phyloP scores from a whole-genome alignment of 2,888 invertebrate genomes.

The Ormyrus rosae region DNA sequence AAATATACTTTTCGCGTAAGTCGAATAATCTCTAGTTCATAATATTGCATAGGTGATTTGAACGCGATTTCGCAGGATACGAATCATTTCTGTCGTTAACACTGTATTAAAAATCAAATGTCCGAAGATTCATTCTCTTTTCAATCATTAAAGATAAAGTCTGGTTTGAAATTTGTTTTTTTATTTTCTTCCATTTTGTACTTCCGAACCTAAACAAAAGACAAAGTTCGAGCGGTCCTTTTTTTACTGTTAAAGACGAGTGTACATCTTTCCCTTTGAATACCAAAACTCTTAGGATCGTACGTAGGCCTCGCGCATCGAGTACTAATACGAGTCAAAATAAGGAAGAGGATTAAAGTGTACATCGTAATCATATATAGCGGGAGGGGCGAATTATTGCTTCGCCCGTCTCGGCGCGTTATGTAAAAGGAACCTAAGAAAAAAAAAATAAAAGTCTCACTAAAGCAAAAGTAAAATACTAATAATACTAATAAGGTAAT shows the following conservation, averaged over 20 bases:
- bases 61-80: constrained; percentile 26
- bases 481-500: constrained; percentile 34
- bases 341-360: constrained; percentile 24
- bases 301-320: constrained; percentile 33
- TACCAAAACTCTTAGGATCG: constrained; percentile 62
- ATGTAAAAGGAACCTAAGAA: constrained; percentile 10
- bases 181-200: constrained; percentile 16
- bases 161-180: constrained; percentile 21
- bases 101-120: constrained; percentile 34
- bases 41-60: constrained; percentile 37
- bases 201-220: constrained; percentile 14
- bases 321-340: constrained; percentile 53
- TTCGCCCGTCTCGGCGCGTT: constrained; percentile 7
- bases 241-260: constrained; percentile 22
- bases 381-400: constrained; percentile 1
- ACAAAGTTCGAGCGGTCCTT: constrained; percentile 21
- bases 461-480: constrained; percentile 23
- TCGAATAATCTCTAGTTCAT: constrained; percentile 51
- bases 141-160: constrained; percentile 33
- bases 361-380: constrained; percentile 32
- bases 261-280: constrained; percentile 67
- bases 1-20: constrained; percentile 55
- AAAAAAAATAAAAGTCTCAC: background rate
- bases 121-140: constrained; percentile 12
- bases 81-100: constrained; percentile 24